Conservation (phyloP, 92 coral and sea anemone genomes). For the Heteractis magnifica region DNA sequence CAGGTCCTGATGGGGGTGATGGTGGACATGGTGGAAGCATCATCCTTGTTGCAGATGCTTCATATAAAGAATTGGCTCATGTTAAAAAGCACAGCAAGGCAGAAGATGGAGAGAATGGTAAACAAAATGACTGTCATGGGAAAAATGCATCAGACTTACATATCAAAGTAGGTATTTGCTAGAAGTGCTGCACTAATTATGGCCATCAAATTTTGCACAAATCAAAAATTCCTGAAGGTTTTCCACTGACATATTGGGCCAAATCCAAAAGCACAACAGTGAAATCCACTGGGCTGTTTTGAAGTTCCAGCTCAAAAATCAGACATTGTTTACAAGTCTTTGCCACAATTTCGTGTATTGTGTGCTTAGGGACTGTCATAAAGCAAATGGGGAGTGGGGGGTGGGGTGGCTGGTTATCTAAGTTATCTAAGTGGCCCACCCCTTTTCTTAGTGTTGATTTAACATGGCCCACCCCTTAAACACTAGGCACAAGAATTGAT, state of each 20-base stretch:
- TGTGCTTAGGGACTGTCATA: neutral
- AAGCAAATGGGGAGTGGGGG: neutral
- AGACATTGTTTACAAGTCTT: too few relatives aligned
- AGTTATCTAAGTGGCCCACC: too few relatives aligned
- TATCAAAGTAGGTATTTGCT: conserved; percentile 53
- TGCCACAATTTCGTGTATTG: too few relatives aligned
- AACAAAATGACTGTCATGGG: conserved; percentile 68
- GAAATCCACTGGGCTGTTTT: too few relatives aligned
- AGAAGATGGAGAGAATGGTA: conserved; percentile 81
- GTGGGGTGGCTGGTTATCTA: neutral
- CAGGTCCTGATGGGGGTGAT: conserved; percentile 99
- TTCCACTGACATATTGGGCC: too few relatives aligned
- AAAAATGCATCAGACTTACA: conserved; percentile 62
- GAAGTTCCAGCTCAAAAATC: too few relatives aligned
- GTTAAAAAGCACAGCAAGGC: conserved; percentile 78
- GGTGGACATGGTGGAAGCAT: conserved; percentile 92
- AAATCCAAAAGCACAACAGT: too few relatives aligned
- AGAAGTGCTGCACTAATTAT: neutral
- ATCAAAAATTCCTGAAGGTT: too few relatives aligned
- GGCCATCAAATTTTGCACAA: too few relatives aligned
- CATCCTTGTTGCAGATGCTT: conserved; percentile 71
- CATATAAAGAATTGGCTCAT: conserved; percentile 79
- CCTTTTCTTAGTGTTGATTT: too few relatives aligned
- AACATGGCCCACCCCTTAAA: too few relatives aligned
- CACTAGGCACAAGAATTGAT: too few relatives aligned